Base-by-base conservation (phyloP, 1,140 invertebrate genomes). In the Drosophila prosaltans region DNA sequence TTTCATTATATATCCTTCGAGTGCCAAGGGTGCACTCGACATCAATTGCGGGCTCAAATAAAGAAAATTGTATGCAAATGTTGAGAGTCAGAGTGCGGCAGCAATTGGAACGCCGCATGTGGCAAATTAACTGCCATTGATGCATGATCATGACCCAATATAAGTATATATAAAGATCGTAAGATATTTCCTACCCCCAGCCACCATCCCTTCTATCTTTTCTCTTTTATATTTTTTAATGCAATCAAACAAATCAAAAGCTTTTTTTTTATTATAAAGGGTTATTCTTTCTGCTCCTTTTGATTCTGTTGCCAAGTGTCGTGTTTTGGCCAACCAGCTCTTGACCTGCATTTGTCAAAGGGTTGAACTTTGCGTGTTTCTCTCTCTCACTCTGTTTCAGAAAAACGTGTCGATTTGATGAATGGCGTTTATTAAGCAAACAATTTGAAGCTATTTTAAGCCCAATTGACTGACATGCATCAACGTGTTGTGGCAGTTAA, bases 351-450 rank as follows among this genome's bases (percentile, higher is more conserved):
- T 60, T 43, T 32, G 30, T 63, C 65, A 54, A 64, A 48, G 66
- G 81, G 67, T 72, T 85, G 68, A 76, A 80, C 65, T 36, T 83
- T 85, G 81, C 82, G 78, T 86, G 81, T 68, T 69, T 43, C 40
- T 39, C n/a, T 54, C 28, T 30, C 28, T 30, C 4, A 2, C 28
- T 30, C 28, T 30, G 28, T 30, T 10, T 66, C 58, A 65, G 21
- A 77, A 72, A 55, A 65, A 89, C 70, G 84, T 88, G 84, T 90
- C 84, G 84, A 90, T 81, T 88, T 88, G 84, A 88, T 88, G 84
- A 89, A 88, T 83, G 83, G 45, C 82, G 72, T 82, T 88, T 86
- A 88, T 86, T 88, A 86, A 81, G 84, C 72, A 84, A 88, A 89
- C 84, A 89, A 80, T 84, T 77, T 81, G 69, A 26, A 90, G 84